Conservation (phyloP, 2,797 vertebrate species). For the Eospalax fontanierii region DNA sequence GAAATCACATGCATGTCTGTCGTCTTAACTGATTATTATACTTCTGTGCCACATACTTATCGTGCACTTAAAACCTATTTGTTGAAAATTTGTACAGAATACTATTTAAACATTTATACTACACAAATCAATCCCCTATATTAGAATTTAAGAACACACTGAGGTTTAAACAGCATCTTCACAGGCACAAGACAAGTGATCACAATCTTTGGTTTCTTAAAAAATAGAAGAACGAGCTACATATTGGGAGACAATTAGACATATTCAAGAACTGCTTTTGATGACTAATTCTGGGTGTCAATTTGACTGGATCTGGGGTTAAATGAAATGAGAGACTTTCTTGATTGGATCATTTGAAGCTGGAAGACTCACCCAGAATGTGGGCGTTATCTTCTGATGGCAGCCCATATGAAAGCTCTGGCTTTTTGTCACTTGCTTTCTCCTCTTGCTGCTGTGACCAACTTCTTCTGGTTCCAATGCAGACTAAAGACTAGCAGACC, state of each 20-base stretch:
- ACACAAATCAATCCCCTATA: conserved; percentile 21
- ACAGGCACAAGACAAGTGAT: not conserved
- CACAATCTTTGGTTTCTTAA: not conserved
- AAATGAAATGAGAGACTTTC: no score
- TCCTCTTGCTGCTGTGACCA: no score
- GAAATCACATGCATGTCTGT: not conserved
- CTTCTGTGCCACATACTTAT: not conserved
- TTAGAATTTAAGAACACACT: conserved; percentile 5
- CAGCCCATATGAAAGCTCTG: no score
- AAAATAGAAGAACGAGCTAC: conserved; percentile 1
- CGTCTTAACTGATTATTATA: not conserved
- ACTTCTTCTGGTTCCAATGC: no score
- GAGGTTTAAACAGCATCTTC: conserved; percentile 22
- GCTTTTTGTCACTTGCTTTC: no score
- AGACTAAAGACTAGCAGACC: no score
- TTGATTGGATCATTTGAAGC: no score
- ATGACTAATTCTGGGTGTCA: no score
- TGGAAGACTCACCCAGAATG: no score
- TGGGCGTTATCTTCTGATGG: no score
- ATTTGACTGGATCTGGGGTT: no score
- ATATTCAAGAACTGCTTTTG: not conserved
- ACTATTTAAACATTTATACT: conserved; percentile 25
- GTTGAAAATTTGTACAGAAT: not conserved
- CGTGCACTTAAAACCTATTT: conserved; percentile 6
- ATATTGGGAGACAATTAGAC: not conserved